A percentile compares a stretch with the other conserved stretches of the same genome.
These are phyloP conservation scores for Aradophagus sp. DNA, from an alignment of 1,140 invertebrate species.

Conservation along the genomic window DNA sequence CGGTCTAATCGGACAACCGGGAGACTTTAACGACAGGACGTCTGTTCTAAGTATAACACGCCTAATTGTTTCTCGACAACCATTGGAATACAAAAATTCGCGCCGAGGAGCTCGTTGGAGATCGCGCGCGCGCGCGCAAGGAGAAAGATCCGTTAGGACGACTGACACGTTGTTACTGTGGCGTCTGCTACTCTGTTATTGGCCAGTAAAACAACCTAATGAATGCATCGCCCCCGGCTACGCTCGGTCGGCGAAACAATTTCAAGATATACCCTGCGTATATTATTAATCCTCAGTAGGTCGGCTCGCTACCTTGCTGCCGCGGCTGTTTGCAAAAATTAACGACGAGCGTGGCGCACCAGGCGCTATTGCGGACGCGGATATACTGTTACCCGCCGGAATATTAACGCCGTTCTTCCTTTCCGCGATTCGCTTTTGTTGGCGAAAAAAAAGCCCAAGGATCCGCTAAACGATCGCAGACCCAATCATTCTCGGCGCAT, in stretches of 20 bases:
- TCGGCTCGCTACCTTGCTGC: constrained; percentile 56
- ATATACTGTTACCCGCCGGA: constrained; percentile 59
- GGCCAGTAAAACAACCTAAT: constrained; percentile 72
- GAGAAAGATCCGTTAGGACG: constrained; percentile 70
- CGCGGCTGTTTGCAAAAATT: constrained; percentile 51
- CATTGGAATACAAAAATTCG: constrained; percentile 53
- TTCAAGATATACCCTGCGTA: constrained; percentile 59
- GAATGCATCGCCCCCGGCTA: constrained; percentile 69
- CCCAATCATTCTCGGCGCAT: constrained; percentile 14
- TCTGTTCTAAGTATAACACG: constrained; percentile 31
- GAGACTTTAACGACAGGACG: constrained; percentile 32
- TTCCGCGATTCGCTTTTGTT: constrained; percentile 54
- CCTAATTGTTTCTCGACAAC: constrained; percentile 55
- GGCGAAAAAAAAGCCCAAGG: constrained; percentile 31
- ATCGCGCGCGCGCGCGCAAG: constrained; percentile 45
- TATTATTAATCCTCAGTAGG: constrained; percentile 64
- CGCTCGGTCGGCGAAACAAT: constrained; percentile 64
- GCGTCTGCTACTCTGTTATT: constrained; percentile 69
- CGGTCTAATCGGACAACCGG: constrained; percentile 8
- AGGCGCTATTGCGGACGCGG: constrained; percentile 45
- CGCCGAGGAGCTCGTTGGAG: constrained; percentile 25
- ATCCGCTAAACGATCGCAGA: constrained; percentile 44
- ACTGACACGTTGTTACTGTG: constrained; percentile 72
- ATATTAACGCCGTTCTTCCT: constrained; percentile 53
- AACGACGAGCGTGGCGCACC: constrained; percentile 44